Evolutionary conservation across 2,797 vertebrate genomes (phyloP).

Genomic region (Apodemus agrarius): DNA sequence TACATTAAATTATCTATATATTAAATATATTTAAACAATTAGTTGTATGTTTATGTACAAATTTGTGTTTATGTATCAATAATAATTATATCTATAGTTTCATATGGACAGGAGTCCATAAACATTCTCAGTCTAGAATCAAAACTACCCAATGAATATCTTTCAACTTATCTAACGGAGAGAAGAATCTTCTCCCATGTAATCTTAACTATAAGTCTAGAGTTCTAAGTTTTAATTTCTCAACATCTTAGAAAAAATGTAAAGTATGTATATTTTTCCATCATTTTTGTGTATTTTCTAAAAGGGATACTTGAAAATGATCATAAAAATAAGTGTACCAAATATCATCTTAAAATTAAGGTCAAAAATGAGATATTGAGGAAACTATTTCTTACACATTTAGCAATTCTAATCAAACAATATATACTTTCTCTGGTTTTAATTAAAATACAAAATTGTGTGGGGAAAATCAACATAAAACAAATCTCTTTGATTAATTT

Average conservation of each 20-base stretch:
- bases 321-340: not conserved
- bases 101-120: not conserved
- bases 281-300: not conserved
- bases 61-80: not conserved
- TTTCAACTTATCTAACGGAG: not conserved
- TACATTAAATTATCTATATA: not conserved
- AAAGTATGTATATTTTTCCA: not conserved
- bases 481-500: not conserved
- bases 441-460: not conserved
- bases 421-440: not conserved
- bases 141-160: constrained; percentile 8
- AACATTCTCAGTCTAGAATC: not conserved
- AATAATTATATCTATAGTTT: not conserved
- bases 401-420: not conserved
- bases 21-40: not conserved
- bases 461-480: not conserved
- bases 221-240: not conserved
- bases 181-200: not conserved
- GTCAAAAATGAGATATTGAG: not conserved
- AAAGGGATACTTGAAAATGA: not conserved
- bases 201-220: not conserved
- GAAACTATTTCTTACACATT: not conserved
- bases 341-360: not conserved
- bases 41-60: not conserved
- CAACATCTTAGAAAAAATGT: not conserved